These are phyloP conservation scores for Clepsis dumicolana DNA, from an alignment of 2,888 invertebrate genomes.

Conservation along the genomic window DNA sequence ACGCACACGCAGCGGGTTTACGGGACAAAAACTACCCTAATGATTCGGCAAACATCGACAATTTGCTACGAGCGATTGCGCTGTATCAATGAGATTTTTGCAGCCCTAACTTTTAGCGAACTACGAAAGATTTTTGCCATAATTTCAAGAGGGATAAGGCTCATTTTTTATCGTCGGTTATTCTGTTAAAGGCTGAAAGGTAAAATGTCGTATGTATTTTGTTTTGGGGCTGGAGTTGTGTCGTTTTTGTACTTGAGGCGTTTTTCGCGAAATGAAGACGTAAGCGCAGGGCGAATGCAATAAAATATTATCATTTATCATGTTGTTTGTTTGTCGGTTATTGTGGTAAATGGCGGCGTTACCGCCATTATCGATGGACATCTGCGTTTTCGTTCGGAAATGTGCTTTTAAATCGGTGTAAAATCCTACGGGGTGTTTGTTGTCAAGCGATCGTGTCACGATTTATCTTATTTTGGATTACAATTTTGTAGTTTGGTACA, in stretches of 20 bases:
- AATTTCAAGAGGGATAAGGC: constrained; percentile 38
- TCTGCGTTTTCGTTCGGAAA: constrained; percentile 69
- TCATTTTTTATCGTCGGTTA: constrained; percentile 44
- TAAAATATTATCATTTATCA: constrained; percentile 85
- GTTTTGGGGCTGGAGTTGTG: background rate
- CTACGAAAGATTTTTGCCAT: constrained; percentile 46
- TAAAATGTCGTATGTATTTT: constrained; percentile 1
- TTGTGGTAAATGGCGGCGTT: constrained; percentile 82
- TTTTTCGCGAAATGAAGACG: constrained; percentile 78
- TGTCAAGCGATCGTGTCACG: background rate
- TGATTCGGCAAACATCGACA: constrained; percentile 78
- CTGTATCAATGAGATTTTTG: constrained; percentile 77
- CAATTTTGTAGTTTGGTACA: background rate
- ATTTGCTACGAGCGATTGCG: constrained; percentile 84
- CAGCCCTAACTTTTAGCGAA: constrained; percentile 65
- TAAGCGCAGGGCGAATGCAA: constrained; percentile 78
- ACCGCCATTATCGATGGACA: constrained; percentile 79
- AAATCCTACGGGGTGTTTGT: constrained; percentile 48
- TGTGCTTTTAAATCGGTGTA: constrained; percentile 55
- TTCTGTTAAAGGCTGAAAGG: background rate
- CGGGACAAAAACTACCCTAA: constrained; percentile 73
- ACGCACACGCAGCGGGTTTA: constrained; percentile 55
- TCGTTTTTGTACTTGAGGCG: too few species aligned
- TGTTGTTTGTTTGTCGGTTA: constrained; percentile 79
- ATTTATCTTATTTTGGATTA: background rate